Conservation (phyloP, 2,113 vertebrate genomes). For the Tricholaema leucomelas region DNA sequence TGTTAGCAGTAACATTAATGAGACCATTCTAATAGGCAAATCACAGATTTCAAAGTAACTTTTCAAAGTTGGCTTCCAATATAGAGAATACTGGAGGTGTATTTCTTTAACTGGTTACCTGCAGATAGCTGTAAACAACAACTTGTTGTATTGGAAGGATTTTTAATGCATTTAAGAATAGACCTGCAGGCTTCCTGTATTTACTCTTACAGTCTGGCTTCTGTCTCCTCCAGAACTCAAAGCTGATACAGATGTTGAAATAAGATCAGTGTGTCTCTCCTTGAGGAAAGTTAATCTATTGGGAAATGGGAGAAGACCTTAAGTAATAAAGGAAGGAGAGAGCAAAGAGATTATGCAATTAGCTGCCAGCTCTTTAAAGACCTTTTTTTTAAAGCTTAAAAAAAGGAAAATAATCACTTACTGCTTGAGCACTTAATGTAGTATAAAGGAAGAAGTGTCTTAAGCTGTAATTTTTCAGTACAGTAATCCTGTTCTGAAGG, state of each 20-base stretch:
- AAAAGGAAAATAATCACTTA: not conserved
- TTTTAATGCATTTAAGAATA: not conserved
- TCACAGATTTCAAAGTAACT: not conserved
- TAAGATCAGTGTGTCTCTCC: not conserved
- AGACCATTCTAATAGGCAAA: not conserved
- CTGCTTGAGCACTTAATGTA: not conserved
- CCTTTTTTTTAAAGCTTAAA: fast-evolving
- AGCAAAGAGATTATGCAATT: not conserved
- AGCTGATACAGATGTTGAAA: not conserved
- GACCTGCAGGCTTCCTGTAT: not conserved
- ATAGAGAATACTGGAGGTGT: not conserved
- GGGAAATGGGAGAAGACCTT: not conserved
- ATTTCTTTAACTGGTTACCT: not conserved
- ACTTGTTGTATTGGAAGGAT: not conserved
- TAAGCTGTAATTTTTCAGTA: not conserved
- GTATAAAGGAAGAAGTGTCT: not conserved
- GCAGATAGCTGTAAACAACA: not conserved
- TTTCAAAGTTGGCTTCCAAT: not conserved
- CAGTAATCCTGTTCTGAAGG: not conserved
- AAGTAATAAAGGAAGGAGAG: not conserved
- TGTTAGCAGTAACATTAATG: not conserved
- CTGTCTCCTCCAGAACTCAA: not conserved
- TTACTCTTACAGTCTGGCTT: not conserved
- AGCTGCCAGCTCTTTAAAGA: not conserved
- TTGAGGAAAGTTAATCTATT: not conserved